Base-by-base conservation (phyloP, 2,888 invertebrate genomes). In the Anthrax anthrax region DNA sequence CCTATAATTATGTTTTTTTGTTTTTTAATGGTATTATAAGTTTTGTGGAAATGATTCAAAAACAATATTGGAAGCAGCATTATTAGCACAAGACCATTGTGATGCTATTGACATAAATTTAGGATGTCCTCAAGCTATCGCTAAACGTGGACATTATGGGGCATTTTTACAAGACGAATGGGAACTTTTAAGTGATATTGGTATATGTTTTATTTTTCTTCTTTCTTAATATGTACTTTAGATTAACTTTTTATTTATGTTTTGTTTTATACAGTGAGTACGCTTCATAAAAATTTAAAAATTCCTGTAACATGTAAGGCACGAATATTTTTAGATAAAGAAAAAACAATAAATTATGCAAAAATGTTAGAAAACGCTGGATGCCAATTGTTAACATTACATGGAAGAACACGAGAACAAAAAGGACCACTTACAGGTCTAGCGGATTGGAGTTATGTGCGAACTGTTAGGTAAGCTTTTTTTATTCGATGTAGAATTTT, bases 241-340 rank as follows among this genome's bases (percentile, higher is more conserved):
- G 8, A 6, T 23, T n/a, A n/a, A n/a, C n/a, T n/a, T n/a, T n/a
- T n/a, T n/a, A n/a, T n/a, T n/a, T n/a, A n/a, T n/a, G n/a, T n/a
- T n/a, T n/a, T n/a, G n/a, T n/a, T n/a, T n/a, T 54, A 77, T 77
- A 48, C 63, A 88, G 87, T 90, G 16, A 72, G 70, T 56, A 76
- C 77, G 8, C 73, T 89, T 62, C 77, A 78, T 51, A 69, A 74
- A 58, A 76, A 80, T 52, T 74, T 90, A 9, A 73, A 77, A 50
- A 75, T 96, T 47, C 96, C 97, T 37, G 82, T 98, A n/a, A 94
- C 95, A 16, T 96, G 95, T 67, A 98, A 98, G 74, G 83, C 98
- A 42, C 77, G 98, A 55, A 78, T 95, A 51, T 95, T 94, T 71
- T 80, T 86, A 46, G 84, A 82, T 59, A 71, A 89, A 40, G 76